Percentiles rank a stretch among this genome's conserved stretches.
Evolutionary conservation across 2,113 vertebrate genomes (phyloP).

Genomic region (Microcebus ravelobensis): DNA sequence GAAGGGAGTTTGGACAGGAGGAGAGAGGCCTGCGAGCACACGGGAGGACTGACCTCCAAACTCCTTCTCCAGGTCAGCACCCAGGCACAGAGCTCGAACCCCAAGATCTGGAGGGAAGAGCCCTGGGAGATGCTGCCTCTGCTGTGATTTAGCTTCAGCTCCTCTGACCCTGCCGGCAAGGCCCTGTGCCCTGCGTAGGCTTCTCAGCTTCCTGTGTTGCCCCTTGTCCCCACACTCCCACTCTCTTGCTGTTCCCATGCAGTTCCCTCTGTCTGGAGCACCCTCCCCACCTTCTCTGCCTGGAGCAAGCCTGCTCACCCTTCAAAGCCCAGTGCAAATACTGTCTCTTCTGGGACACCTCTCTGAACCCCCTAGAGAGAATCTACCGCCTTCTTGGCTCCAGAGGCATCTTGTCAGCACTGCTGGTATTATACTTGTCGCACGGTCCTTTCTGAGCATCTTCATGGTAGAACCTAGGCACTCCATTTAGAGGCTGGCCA

Average conservation of each 20-base stretch:
- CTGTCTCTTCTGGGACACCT: background rate
- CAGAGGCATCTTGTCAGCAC: too few relatives aligned
- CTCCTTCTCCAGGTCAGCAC: background rate
- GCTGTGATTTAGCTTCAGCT: too few relatives aligned
- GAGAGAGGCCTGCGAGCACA: background rate
- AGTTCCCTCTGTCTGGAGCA: background rate
- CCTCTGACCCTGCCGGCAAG: background rate
- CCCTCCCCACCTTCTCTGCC: background rate
- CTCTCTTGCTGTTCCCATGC: background rate
- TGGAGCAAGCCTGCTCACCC: background rate
- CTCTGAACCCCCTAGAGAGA: background rate
- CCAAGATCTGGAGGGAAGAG: background rate
- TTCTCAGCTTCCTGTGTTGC: rapidly evolving
- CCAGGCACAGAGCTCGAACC: background rate
- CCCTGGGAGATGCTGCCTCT: background rate
- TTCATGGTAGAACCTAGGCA: background rate
- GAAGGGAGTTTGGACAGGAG: background rate
- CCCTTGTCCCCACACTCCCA: background rate
- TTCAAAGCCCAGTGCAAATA: background rate
- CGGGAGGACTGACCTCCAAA: background rate
- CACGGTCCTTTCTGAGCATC: background rate
- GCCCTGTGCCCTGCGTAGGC: rapidly evolving
- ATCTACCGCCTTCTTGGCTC: background rate
- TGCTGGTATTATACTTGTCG: background rate
- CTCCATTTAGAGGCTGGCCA: background rate